Evolutionary conservation across 1,140 invertebrate species (phyloP).

Genomic region (Achroia grisella): DNA sequence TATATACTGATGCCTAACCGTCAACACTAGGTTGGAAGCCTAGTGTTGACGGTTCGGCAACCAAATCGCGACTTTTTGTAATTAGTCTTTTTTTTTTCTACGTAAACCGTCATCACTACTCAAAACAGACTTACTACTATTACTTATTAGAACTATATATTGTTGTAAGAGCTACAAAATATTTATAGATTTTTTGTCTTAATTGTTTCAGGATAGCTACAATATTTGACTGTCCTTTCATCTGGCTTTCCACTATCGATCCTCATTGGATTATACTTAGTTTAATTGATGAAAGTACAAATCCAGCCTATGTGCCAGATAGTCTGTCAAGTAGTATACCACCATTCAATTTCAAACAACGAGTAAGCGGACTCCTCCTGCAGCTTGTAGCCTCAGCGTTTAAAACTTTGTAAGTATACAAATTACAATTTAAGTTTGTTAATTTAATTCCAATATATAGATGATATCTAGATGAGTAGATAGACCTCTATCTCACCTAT

Average conservation of each 20-base stretch:
- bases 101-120: not conserved
- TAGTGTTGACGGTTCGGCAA: too few species aligned
- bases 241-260: constrained; percentile 41
- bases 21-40: too few species aligned
- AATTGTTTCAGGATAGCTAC: constrained; percentile 20
- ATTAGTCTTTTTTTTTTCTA: not conserved
- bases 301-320: constrained; percentile 25
- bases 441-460: too few species aligned
- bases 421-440: too few species aligned
- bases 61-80: too few species aligned
- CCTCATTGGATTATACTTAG: constrained; percentile 28
- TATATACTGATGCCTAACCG: too few species aligned
- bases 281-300: constrained; percentile 34
- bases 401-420: constrained; percentile 25
- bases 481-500: too few species aligned
- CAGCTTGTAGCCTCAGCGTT: constrained; percentile 8
- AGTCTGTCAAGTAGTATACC: constrained; percentile 6
- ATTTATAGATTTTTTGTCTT: not conserved
- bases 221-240: constrained; percentile 36
- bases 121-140: too few species aligned
- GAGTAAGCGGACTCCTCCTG: constrained; percentile 18
- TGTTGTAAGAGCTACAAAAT: too few species aligned
- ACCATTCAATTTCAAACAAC: constrained; percentile 27
- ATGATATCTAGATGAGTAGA: too few species aligned
- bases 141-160: too few species aligned